Base-by-base conservation (phyloP, 1,140 invertebrate genomes). In the Acyrthosiphon pisum region DNA sequence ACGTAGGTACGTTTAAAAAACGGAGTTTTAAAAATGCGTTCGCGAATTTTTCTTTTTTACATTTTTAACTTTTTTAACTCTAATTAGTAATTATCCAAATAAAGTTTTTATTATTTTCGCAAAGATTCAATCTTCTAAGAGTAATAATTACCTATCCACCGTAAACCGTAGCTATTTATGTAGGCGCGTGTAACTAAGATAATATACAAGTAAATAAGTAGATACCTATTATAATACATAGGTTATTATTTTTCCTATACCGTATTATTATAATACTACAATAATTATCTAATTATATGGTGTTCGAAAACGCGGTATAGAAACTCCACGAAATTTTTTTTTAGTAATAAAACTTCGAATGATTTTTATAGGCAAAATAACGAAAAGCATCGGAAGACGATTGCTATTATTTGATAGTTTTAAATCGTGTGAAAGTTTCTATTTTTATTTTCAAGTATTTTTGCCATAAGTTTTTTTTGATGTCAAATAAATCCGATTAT, bases 401-500 rank as follows among this genome's bases (percentile, higher is more conserved):
- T 76, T 76, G 60, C 11, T 76, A 76, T n/a, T 68, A 68, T n/a
- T n/a, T n/a, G 14, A 41, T n/a, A 37, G 30, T 89, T 56, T 26
- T 53, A 26, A 89, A 89, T 9, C 48, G 48, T 90, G 37, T 30
- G 89, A 90, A 90, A 90, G 37, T 90, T 60, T 68, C 20, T 41
- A 60, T 68, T 37, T 83, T 76, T 44, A 84, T 44, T 41, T 88
- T 53, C 26, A 14, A 90, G 22, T 60, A 46, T 89, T 35, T 56
- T 53, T 76, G 60, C 50, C 50, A 11, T 53, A 53, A 56, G 35
- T 56, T 23, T 35, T 89, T 56, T 37, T 50, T 87, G 1, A 50
- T 14, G 22, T 37, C 6, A n/a, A 50, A 88, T 48, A 88, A 22
- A 68, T 68, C 11, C n/a, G 46, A 88, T 50, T 23, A 87, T n/a